Conservation (phyloP, 2,797 vertebrate species). For the Gouania willdenowi region DNA sequence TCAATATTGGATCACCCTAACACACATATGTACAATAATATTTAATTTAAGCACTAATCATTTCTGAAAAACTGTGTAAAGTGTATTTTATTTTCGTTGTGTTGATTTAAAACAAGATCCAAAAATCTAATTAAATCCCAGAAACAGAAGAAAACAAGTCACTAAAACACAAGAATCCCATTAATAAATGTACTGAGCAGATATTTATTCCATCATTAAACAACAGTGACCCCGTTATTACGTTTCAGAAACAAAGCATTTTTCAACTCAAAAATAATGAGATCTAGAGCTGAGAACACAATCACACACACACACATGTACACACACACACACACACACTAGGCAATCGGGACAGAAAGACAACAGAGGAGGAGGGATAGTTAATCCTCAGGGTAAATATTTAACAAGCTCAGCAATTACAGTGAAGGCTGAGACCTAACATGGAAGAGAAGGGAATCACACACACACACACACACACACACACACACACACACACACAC, state of each 20-base stretch:
- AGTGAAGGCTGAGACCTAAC: slow-evolving; percentile 47
- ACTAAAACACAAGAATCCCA: too few species aligned
- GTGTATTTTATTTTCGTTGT: too few species aligned
- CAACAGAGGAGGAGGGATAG: slow-evolving; percentile 53
- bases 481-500: neutral
- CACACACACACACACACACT: slow-evolving; percentile 3
- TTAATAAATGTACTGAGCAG: too few species aligned
- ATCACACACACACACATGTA: slow-evolving; percentile 21
- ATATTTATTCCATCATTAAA: too few species aligned
- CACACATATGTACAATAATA: too few species aligned
- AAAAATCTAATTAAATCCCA: slow-evolving; percentile 8
- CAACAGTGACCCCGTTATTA: neutral
- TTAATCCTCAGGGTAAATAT: slow-evolving; percentile 73
- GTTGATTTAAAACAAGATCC: too few species aligned
- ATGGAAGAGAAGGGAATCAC: slow-evolving; percentile 48
- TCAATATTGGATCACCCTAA: too few species aligned
- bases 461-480: slow-evolving; percentile 24
- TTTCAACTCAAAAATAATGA: slow-evolving; percentile 21
- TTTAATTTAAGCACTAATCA: too few species aligned
- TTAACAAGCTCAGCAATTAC: slow-evolving; percentile 71
- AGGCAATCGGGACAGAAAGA: slow-evolving; percentile 50
- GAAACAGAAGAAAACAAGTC: too few species aligned
- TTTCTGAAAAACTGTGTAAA: too few species aligned
- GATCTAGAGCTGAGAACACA: slow-evolving; percentile 4
- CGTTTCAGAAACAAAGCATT: slow-evolving; percentile 1